phyloP scores from a whole-genome alignment of 2,113 vertebrate genomes.

The Esox niger region DNA sequence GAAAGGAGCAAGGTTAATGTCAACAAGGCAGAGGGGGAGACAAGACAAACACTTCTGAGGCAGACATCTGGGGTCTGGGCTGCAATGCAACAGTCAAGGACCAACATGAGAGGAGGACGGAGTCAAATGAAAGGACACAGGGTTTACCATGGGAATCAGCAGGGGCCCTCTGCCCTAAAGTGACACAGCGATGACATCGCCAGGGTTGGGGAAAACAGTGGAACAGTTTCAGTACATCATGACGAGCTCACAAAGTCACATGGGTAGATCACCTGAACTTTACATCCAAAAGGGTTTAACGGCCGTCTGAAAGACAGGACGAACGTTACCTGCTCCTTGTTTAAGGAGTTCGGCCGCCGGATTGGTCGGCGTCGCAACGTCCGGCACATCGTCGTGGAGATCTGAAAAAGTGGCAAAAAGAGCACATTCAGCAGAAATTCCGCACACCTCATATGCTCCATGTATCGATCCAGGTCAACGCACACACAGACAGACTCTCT shows the following conservation, averaged over 20 bases:
- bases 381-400: conserved; percentile 85
- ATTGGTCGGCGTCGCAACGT: conserved; percentile 72
- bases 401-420: conserved; percentile 72
- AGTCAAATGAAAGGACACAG: conserved; percentile 42
- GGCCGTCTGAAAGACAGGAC: no score
- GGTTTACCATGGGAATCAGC: conserved; percentile 77
- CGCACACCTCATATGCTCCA: neutral
- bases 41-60: neutral
- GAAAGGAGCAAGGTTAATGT: conserved; percentile 35
- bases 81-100: conserved; percentile 6
- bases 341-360: conserved; percentile 84
- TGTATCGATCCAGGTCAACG: neutral
- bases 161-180: conserved; percentile 72
- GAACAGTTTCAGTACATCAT: conserved; percentile 27
- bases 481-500: conserved; percentile 1
- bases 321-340: conserved; percentile 88
- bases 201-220: conserved; percentile 47
- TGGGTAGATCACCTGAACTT: neutral
- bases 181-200: conserved; percentile 58
- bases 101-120: conserved; percentile 11
- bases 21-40: conserved; percentile 7
- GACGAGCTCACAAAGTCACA: neutral
- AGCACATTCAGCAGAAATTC: neutral
- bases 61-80: neutral
- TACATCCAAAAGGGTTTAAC: neutral